These are phyloP conservation scores for Ariopsis seemanni DNA, from an alignment of 2,113 vertebrate genomes.

Conservation along the genomic window DNA sequence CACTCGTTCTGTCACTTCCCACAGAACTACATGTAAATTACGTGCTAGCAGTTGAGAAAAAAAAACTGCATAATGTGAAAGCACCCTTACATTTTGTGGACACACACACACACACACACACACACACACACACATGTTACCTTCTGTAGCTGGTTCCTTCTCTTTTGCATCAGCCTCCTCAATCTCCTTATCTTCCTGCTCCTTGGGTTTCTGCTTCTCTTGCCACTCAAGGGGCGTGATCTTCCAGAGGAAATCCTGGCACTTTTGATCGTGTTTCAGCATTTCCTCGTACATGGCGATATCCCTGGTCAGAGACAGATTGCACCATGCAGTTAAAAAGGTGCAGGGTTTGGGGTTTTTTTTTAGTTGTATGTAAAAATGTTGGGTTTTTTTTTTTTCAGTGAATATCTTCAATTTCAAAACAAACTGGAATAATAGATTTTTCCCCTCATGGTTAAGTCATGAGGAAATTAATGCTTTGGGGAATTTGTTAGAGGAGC, in stretches of 20 bases:
- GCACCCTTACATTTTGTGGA: neutral
- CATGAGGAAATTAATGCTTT: too few species aligned
- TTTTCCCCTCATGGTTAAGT: too few species aligned
- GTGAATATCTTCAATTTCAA: too few species aligned
- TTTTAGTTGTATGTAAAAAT: too few species aligned
- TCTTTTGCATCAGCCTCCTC: neutral
- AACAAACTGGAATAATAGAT: too few species aligned
- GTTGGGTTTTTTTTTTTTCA: too few species aligned
- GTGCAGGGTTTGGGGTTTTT: too few species aligned
- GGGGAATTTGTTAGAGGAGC: too few species aligned
- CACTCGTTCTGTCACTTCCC: neutral
- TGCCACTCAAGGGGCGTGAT: conserved; percentile 77
- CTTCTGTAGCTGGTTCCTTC: conserved; percentile 5
- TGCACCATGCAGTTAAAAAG: neutral
- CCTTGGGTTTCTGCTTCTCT: conserved; percentile 51
- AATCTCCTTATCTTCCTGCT: conserved; percentile 39
- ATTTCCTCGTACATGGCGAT: conserved; percentile 69
- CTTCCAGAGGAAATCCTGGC: conserved; percentile 74
- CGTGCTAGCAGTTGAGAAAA: neutral
- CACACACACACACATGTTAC: neutral
- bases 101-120: neutral
- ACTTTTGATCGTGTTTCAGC: conserved; percentile 69
- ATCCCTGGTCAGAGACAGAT: conserved; percentile 61
- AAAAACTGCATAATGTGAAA: neutral
- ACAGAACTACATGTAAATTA: neutral